phyloP scores from a whole-genome alignment of 2,888 invertebrate species.

The Drosophila subsilvestris region DNA sequence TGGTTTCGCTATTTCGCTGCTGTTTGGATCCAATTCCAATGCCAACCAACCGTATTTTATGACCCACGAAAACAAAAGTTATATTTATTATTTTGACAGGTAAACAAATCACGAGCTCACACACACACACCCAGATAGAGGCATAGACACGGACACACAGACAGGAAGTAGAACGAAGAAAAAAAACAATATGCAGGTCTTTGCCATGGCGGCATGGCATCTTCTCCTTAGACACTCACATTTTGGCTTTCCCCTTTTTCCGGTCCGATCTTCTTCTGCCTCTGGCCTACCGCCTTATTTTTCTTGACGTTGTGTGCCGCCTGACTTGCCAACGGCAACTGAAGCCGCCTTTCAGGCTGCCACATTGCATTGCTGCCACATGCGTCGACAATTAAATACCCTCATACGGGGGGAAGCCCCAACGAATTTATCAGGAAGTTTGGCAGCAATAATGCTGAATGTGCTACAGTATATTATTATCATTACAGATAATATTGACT shows the following conservation, averaged over 20 bases:
- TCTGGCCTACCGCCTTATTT: conserved; percentile 19
- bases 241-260: conserved; percentile 37
- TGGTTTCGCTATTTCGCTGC: conserved; percentile 21
- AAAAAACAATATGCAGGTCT: conserved; percentile 18
- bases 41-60: conserved; percentile 71
- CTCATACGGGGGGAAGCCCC: neutral
- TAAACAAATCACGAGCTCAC: conserved; percentile 74
- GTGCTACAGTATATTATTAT: too few species aligned
- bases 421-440: neutral
- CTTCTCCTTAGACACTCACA: conserved; percentile 55
- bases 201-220: neutral
- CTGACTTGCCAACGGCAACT: conserved; percentile 61
- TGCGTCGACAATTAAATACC: conserved; percentile 43
- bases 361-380: conserved; percentile 36
- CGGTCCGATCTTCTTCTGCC: conserved; percentile 14
- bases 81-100: conserved; percentile 81
- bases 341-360: conserved; percentile 77
- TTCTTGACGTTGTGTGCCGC: conserved; percentile 47
- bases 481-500: too few species aligned
- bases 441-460: neutral
- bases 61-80: conserved; percentile 77
- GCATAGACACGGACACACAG: conserved; percentile 7
- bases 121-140: conserved; percentile 30
- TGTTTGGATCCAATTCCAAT: conserved; percentile 57
- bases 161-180: neutral